Base-by-base conservation (phyloP, 2,797 vertebrate genomes). In the Pipistrellus pipistrellus region DNA sequence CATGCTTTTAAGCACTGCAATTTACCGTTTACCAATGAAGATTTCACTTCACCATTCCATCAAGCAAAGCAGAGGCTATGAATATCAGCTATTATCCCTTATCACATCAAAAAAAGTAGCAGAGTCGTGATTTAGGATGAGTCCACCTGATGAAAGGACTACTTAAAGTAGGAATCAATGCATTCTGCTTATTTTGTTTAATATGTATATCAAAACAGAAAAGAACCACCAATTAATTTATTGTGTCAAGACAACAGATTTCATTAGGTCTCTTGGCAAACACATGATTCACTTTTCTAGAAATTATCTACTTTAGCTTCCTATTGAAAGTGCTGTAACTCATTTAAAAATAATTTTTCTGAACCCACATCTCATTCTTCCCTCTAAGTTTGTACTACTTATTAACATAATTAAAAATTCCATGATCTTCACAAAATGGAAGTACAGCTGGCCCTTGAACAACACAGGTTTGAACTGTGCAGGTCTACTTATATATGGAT, bases 301-400 rank as follows among this genome's bases (percentile, higher is more conserved):
- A 81, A 80, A 81, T 80, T 90, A 73, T 66, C 57, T 48, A 46
- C 20, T 69, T 94, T 81, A 66, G 68, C 82, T 57, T 94, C 66
- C 25, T 73, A 85, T 1, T 80, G 66, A 41, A 90, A 80, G 66
- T 78, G 30, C 44, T 75, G 12, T 27, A 75, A 75, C 12, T 76
- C 51, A 91, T 62, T 84, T 62, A 76, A 87, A 94, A 76, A 48
- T 48, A 84, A 46, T 44, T 82, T 91, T 66, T 17, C 64, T 41
- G 27, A 86, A 71, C 51, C 77, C 18, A 53, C 44, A 91, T 30
- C 64, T 92, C 38, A 48, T 66, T 85, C 55, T 27, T 66, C 51
- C 48, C 68, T 86, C 41, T 18, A 48, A 15, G 6, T 71, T 32
- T 88, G 17, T 80, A 88, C 27, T 66, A 55, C 20, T 68, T 59